These are phyloP conservation scores for Todiramphus saurophagus DNA, from an alignment of 2,113 vertebrate species.

Conservation along the genomic window DNA sequence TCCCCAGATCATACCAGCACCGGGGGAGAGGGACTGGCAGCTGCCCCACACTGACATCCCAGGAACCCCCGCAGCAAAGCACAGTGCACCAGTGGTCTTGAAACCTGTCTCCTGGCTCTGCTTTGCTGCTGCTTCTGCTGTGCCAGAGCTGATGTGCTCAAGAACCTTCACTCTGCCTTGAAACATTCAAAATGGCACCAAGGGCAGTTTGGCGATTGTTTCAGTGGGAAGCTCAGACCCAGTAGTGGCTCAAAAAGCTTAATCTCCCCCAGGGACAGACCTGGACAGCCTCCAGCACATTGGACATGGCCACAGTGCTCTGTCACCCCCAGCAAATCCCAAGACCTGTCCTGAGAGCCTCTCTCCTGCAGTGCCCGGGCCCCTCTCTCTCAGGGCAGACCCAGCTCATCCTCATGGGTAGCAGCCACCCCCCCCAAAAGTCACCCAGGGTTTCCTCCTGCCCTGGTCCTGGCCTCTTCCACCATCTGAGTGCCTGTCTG, in stretches of 20 bases:
- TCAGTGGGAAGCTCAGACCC: neutral
- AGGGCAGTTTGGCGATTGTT: neutral
- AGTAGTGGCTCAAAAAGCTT: fast-evolving
- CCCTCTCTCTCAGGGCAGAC: neutral
- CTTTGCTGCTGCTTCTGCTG: neutral
- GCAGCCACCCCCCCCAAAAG: neutral
- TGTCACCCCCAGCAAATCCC: neutral
- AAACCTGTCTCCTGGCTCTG: neutral
- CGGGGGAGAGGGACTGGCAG: neutral
- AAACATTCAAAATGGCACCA: neutral
- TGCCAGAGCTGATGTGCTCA: fast-evolving
- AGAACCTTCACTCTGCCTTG: neutral
- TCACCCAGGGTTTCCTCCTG: neutral
- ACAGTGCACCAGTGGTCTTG: fast-evolving
- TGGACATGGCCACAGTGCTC: fast-evolving
- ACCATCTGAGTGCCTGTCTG: neutral
- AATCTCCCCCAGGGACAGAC: neutral
- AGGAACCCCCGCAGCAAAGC: neutral
- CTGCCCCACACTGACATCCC: neutral
- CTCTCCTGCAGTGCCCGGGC: neutral
- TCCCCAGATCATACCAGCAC: neutral
- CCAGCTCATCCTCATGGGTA: neutral
- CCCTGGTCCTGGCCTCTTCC: neutral
- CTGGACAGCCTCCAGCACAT: neutral
- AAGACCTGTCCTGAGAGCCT: neutral